Percentiles rank a stretch among this genome's conserved stretches.
These are phyloP conservation scores for Martes flavigula DNA, from an alignment of 2,797 vertebrate species.

Conservation along the genomic window DNA sequence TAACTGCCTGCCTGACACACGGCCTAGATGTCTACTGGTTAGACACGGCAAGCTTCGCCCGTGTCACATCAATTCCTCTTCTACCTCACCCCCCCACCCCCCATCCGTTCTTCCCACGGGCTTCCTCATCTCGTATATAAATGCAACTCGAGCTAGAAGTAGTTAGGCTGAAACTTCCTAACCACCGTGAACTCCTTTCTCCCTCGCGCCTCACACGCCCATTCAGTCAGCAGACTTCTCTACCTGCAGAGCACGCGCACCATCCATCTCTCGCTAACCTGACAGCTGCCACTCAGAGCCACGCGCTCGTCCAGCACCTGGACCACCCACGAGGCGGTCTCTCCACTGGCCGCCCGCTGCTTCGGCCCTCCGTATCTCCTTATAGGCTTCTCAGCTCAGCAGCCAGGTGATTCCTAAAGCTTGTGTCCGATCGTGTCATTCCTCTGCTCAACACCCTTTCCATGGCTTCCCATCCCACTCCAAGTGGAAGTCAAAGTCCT, in stretches of 20 bases:
- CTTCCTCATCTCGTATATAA: not conserved
- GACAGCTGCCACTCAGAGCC: not conserved
- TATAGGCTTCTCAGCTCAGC: not conserved
- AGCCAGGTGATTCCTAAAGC: not conserved
- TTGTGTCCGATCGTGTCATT: not conserved
- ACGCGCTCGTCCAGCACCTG: not conserved
- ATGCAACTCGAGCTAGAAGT: not conserved
- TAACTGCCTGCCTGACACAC: not conserved
- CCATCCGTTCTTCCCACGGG: not conserved
- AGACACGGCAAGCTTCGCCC: not conserved
- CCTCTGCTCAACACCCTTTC: not conserved
- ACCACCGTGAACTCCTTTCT: not conserved
- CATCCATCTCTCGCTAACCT: not conserved
- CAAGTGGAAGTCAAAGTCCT: not conserved
- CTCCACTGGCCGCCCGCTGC: not conserved
- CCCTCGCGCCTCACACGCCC: not conserved
- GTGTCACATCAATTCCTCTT: not conserved
- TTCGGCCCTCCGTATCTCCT: not conserved
- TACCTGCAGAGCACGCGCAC: not conserved
- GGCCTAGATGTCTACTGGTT: not conserved
- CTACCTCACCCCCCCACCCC: not conserved
- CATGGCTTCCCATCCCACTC: not conserved
- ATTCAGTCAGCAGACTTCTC: not conserved
- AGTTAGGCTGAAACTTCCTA: not conserved
- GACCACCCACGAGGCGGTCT: not conserved